A percentile compares a stretch with the other conserved stretches of the same genome.
Conservation (phyloP, 2,113 vertebrate genomes). For the Leiothrix lutea region DNA sequence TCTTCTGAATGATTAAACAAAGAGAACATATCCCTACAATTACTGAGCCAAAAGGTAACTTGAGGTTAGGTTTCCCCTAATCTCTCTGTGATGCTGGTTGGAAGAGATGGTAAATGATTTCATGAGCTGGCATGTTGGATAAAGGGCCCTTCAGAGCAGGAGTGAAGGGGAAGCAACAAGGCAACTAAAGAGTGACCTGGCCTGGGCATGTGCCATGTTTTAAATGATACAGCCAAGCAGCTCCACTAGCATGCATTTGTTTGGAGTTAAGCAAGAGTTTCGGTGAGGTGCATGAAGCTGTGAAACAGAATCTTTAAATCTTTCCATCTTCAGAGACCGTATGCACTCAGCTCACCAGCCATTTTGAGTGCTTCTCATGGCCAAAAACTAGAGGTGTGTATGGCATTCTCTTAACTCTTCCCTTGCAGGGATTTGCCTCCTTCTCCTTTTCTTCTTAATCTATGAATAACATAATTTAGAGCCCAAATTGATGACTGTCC, state of each 20-base stretch:
- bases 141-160: background rate
- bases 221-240: background rate
- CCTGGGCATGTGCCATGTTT: fast-evolving
- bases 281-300: background rate
- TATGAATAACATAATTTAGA: background rate
- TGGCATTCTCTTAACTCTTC: background rate
- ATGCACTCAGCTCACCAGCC: background rate
- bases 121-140: background rate
- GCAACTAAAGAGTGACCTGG: background rate
- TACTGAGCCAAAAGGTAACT: background rate
- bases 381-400: background rate
- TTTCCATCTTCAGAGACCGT: fast-evolving
- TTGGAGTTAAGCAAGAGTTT: background rate
- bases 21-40: background rate
- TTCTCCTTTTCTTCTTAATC: background rate
- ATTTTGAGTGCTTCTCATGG: background rate
- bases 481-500: background rate
- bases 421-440: background rate
- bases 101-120: background rate
- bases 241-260: background rate
- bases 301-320: background rate
- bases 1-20: background rate
- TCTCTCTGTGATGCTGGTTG: background rate
- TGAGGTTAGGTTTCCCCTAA: background rate
- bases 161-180: background rate